Evolutionary conservation across 2,113 vertebrate species (phyloP).

Genomic region (Carettochelys insculpta): DNA sequence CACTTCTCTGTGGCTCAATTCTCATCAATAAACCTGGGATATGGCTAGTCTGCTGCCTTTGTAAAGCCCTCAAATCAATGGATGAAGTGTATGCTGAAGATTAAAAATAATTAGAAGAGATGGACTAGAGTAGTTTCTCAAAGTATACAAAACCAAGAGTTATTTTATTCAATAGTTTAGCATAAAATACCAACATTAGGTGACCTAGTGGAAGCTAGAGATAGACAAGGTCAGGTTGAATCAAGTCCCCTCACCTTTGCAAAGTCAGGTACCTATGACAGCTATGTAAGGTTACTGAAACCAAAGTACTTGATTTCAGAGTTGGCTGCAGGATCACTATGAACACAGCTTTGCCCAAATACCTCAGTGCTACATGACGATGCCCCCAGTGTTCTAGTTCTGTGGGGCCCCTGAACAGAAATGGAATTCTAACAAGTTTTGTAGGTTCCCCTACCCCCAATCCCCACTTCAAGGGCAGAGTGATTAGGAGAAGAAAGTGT

Average conservation of each 20-base stretch:
- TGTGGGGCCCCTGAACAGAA: background rate
- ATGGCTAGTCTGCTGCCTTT: background rate
- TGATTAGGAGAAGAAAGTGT: background rate
- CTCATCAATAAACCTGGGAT: background rate
- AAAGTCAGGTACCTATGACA: background rate
- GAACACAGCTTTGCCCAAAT: conserved; percentile 20
- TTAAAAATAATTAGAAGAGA: accelerated
- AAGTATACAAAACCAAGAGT: background rate
- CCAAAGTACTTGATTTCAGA: background rate
- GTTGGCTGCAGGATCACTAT: background rate
- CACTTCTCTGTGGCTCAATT: background rate
- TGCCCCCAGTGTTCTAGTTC: background rate
- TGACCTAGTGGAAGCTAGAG: background rate
- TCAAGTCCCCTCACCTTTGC: background rate
- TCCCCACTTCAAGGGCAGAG: background rate
- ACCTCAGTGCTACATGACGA: background rate
- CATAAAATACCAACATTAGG: background rate
- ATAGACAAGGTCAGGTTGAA: background rate
- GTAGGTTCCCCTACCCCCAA: background rate
- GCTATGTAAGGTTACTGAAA: background rate
- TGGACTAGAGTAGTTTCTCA: background rate
- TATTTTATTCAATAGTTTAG: background rate
- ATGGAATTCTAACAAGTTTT: conserved; percentile 19
- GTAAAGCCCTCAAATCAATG: background rate
- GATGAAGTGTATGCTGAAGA: accelerated